phyloP scores from a whole-genome alignment of 2,888 invertebrate genomes.

The Phyto melanocephala region DNA sequence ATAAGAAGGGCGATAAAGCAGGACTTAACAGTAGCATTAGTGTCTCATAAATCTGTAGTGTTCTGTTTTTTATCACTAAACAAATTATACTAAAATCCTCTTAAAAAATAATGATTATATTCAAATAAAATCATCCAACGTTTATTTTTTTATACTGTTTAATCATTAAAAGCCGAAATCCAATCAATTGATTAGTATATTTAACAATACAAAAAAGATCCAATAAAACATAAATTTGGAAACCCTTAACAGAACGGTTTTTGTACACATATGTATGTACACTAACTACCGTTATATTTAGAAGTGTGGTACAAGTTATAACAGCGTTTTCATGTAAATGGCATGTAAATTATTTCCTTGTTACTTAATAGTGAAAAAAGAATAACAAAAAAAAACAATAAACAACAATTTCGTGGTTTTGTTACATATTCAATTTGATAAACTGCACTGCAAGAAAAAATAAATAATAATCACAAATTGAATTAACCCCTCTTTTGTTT shows the following conservation, averaged over 20 bases:
- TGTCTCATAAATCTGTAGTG: slow-evolving; percentile 38
- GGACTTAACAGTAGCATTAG: slow-evolving; percentile 31
- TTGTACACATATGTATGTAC: background rate
- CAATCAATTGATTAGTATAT: slow-evolving; percentile 45
- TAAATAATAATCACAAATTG: slow-evolving; percentile 53
- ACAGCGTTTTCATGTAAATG: slow-evolving; percentile 9
- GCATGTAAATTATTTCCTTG: slow-evolving; percentile 57
- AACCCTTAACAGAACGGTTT: background rate
- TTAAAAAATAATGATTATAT: slow-evolving; percentile 52
- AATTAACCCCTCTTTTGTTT: slow-evolving; percentile 49
- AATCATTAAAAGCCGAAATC: slow-evolving; percentile 26
- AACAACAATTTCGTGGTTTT: slow-evolving; percentile 55
- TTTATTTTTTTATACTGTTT: slow-evolving; percentile 36
- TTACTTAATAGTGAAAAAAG: slow-evolving; percentile 2
- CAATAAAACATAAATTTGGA: slow-evolving; percentile 22
- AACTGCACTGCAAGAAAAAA: background rate
- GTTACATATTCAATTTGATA: slow-evolving; percentile 40
- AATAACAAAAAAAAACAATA: slow-evolving; percentile 22
- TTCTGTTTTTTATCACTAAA: slow-evolving; percentile 30
- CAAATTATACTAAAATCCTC: slow-evolving; percentile 51
- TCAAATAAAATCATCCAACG: slow-evolving; percentile 36
- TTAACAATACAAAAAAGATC: slow-evolving; percentile 4
- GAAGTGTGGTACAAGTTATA: background rate
- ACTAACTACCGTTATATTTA: slow-evolving; percentile 7
- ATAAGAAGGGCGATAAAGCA: slow-evolving; percentile 7